Conservation (phyloP, 2,888 invertebrate species). For the Incurvaria masculella region DNA sequence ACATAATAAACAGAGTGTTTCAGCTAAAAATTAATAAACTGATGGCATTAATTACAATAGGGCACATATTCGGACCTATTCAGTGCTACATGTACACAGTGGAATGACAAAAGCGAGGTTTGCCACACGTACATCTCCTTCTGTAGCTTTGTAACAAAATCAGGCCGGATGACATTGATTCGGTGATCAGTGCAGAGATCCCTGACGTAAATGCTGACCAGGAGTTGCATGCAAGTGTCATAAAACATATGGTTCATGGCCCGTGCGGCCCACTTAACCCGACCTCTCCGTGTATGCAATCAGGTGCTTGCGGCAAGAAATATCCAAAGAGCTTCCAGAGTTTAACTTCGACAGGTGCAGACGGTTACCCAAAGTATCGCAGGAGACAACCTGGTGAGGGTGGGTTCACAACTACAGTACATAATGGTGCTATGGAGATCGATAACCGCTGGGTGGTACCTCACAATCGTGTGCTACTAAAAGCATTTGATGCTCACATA, state of each 20-base stretch:
- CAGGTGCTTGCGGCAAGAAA: slow-evolving; percentile 21
- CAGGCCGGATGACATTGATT: background rate
- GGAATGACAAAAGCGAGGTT: background rate
- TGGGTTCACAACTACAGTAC: background rate
- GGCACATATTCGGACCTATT: background rate
- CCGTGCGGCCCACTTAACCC: slow-evolving; percentile 10
- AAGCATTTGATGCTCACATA: slow-evolving; percentile 5
- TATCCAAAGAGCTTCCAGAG: slow-evolving; percentile 20
- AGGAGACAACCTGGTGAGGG: slow-evolving; percentile 1
- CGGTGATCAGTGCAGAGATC: background rate
- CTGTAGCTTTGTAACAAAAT: background rate
- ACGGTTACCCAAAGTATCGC: slow-evolving; percentile 19
- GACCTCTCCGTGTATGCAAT: slow-evolving; percentile 7
- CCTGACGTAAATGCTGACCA: slow-evolving; percentile 1
- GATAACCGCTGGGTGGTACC: slow-evolving; percentile 8
- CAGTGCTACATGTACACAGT: background rate
- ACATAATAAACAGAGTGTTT: background rate
- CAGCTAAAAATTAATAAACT: background rate
- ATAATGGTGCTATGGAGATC: background rate
- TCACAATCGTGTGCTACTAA: slow-evolving; percentile 5
- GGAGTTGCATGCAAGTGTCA: slow-evolving; percentile 7
- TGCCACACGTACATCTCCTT: background rate
- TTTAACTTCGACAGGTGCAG: slow-evolving; percentile 19
- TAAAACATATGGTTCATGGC: slow-evolving; percentile 7
- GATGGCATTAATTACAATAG: slow-evolving; percentile 2